Conservation (phyloP, 2,888 invertebrate species). For the Harpalus rufipes region DNA sequence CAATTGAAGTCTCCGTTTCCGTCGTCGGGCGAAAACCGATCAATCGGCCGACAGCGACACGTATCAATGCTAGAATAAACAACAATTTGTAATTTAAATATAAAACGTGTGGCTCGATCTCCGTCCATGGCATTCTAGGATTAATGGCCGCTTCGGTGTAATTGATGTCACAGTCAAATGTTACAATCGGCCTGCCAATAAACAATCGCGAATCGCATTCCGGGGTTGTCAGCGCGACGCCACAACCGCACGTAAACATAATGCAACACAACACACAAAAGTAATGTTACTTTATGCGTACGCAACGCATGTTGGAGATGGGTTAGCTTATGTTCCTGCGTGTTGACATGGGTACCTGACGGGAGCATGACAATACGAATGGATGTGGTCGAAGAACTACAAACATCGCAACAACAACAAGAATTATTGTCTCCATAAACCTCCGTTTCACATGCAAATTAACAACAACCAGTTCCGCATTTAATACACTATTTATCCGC, state of each 20-base stretch:
- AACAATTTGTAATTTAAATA: conserved; percentile 65
- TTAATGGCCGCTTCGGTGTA: conserved; percentile 61
- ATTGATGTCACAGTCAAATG: conserved; percentile 67
- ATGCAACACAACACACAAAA: conserved; percentile 28
- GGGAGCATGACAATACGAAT: conserved; percentile 12
- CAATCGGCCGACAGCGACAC: conserved; percentile 30
- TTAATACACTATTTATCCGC: background rate
- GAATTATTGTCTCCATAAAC: conserved; percentile 2
- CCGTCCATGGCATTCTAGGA: conserved; percentile 11
- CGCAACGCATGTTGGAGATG: conserved; percentile 18
- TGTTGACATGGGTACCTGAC: conserved; percentile 26
- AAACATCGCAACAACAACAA: background rate
- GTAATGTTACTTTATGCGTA: conserved; percentile 21
- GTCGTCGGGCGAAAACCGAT: conserved; percentile 45
- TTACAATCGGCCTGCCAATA: conserved; percentile 65
- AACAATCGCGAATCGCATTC: conserved; percentile 65
- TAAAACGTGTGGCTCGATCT: conserved; percentile 52
- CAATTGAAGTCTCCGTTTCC: conserved; percentile 35
- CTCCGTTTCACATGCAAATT: background rate
- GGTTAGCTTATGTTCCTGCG: conserved; percentile 38
- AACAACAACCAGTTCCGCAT: background rate
- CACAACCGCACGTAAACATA: conserved; percentile 23
- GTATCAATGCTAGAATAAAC: conserved; percentile 58
- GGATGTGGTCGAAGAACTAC: conserved; percentile 3
- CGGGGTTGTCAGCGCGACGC: conserved; percentile 45